Evolutionary conservation across 2,797 vertebrate species (phyloP).

Genomic region (Aplochiton taeniatus): DNA sequence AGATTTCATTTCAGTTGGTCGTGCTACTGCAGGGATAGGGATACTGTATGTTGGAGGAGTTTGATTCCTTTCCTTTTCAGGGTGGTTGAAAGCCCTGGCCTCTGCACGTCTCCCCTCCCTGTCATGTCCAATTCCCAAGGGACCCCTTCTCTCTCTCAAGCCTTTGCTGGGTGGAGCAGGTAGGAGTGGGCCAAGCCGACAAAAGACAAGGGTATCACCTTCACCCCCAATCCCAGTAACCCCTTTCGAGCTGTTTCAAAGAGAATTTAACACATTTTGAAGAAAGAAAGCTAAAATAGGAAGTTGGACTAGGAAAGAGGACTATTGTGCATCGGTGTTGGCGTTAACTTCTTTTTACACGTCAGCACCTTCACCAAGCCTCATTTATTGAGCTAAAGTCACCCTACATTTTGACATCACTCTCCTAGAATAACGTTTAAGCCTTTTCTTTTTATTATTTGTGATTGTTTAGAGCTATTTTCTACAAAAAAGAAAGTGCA

Average conservation of each 20-base stretch:
- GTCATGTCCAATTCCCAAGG: constrained; percentile 78
- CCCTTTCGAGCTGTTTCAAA: neutral
- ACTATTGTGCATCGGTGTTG: too few species aligned
- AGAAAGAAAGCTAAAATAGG: neutral
- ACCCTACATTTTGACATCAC: too few species aligned
- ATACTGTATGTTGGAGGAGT: constrained; percentile 84
- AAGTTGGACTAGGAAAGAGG: neutral
- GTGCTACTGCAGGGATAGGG: constrained; percentile 76
- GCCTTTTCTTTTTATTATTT: too few species aligned
- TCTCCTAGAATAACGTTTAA: too few species aligned
- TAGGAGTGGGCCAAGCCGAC: constrained; percentile 78
- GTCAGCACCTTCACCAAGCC: too few species aligned
- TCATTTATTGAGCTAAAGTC: too few species aligned
- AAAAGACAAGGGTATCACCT: constrained; percentile 87
- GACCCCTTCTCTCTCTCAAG: constrained; percentile 81
- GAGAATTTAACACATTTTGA: too few species aligned
- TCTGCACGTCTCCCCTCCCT: constrained; percentile 49
- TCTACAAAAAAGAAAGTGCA: too few species aligned
- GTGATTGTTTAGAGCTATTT: too few species aligned
- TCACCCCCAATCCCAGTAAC: constrained; percentile 69
- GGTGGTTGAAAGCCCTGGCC: constrained; percentile 78
- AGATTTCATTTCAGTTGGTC: constrained; percentile 80
- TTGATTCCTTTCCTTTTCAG: constrained; percentile 81
- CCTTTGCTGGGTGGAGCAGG: constrained; percentile 80
- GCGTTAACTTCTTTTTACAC: too few species aligned